Evolutionary conservation across 2,797 vertebrate species (phyloP).

Genomic region (Synanceia verrucosa): DNA sequence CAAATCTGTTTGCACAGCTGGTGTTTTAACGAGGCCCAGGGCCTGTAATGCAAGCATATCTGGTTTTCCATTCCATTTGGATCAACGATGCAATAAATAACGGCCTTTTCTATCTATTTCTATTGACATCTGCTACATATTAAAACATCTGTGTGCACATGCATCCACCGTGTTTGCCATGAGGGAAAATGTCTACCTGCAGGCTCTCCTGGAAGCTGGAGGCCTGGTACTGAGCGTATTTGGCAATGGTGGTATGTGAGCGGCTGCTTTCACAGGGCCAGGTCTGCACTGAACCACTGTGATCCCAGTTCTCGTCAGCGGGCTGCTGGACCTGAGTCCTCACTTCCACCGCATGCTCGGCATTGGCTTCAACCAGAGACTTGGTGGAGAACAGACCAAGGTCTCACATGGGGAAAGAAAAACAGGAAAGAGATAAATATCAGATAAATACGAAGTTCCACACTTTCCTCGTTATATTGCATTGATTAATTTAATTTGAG

Average conservation of each 20-base stretch:
- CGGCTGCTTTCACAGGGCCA: slow-evolving; percentile 96
- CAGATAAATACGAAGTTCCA: background rate
- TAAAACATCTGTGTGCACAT: background rate
- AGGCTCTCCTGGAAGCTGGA: slow-evolving; percentile 94
- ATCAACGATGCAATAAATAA: background rate
- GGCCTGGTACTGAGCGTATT: slow-evolving; percentile 94
- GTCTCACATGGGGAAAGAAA: slow-evolving; percentile 69
- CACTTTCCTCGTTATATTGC: background rate
- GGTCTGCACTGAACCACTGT: slow-evolving; percentile 84
- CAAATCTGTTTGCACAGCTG: background rate
- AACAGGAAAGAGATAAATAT: background rate
- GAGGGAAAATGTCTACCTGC: slow-evolving; percentile 80
- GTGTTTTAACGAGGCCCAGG: background rate
- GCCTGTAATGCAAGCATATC: background rate
- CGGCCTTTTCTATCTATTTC: background rate
- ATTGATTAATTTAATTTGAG: background rate
- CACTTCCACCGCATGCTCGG: slow-evolving; percentile 91
- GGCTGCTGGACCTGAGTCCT: slow-evolving; percentile 94
- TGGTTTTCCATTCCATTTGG: background rate
- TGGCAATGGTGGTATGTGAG: slow-evolving; percentile 93
- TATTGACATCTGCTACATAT: background rate
- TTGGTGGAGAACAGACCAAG: slow-evolving; percentile 94
- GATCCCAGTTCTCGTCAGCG: slow-evolving; percentile 93
- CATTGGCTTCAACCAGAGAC: slow-evolving; percentile 91
- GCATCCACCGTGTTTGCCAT: slow-evolving; percentile 20